Conservation (phyloP, 2,113 vertebrate species). For the Mobula hypostoma region DNA sequence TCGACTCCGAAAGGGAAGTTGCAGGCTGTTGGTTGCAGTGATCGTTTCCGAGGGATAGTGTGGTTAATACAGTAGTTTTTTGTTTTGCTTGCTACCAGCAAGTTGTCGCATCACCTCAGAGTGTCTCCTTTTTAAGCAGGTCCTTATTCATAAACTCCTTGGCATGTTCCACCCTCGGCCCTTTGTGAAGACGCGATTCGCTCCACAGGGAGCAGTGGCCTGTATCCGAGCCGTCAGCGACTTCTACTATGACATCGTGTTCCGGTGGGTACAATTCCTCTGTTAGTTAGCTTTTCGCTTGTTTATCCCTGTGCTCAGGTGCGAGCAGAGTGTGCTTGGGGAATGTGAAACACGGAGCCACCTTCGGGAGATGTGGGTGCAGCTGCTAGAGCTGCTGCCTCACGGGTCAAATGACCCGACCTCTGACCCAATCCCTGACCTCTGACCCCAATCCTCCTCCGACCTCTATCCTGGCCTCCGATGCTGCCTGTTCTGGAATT, state of each 20-base stretch:
- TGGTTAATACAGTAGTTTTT: too few relatives aligned
- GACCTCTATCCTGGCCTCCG: too few relatives aligned
- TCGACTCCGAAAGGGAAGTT: too few relatives aligned
- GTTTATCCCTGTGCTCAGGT: background rate
- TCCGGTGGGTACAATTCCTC: constrained; percentile 62
- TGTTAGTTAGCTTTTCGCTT: background rate
- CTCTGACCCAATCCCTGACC: too few relatives aligned
- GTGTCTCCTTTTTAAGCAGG: constrained; percentile 50
- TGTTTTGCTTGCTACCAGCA: too few relatives aligned
- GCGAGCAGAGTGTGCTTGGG: background rate
- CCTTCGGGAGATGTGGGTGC: too few relatives aligned
- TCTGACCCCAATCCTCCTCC: too few relatives aligned
- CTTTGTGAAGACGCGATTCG: constrained; percentile 85
- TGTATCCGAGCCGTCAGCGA: constrained; percentile 77
- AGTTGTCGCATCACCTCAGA: background rate
- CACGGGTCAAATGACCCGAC: too few relatives aligned
- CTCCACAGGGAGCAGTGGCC: constrained; percentile 82
- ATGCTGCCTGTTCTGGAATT: too few relatives aligned
- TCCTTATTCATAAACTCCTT: constrained; percentile 80
- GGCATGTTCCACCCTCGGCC: constrained; percentile 91
- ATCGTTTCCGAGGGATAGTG: too few relatives aligned
- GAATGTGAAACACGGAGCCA: background rate
- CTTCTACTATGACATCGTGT: constrained; percentile 82
- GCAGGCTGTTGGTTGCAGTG: too few relatives aligned
- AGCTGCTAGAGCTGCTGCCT: too few relatives aligned